Base-by-base conservation (phyloP, 2,797 vertebrate genomes). In the Molossus molossus region DNA sequence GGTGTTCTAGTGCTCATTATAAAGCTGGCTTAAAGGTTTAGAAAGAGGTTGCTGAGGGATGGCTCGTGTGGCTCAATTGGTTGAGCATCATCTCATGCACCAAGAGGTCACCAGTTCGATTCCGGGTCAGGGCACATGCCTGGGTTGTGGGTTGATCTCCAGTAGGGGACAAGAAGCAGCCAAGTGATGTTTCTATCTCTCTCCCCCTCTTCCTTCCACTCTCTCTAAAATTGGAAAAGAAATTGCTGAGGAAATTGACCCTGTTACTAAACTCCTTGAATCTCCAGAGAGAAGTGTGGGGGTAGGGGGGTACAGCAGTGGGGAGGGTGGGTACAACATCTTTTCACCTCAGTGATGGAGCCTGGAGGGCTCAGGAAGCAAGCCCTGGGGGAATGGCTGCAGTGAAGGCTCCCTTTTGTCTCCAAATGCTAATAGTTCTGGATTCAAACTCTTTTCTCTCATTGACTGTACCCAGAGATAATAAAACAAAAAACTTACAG, bases 401-500 rank as follows among this genome's bases (percentile, higher is more conserved):
- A 21, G 33, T 80, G 60, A 97, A 91, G 88, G 33, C 85, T 96
- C 80, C 69, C 96, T 96, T 98, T 98, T 97, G 97, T 97, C 95
- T 98, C 86, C 40, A 75, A 92, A 96, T 93, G 95, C 96, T 97
- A 97, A 97, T 97, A 96, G 97, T 97, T 96, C 96, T 96, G 94
- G 95, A 97, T 97, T 98, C 89, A 96, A 96, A 97, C 92, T 96
- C 97, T 95, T 98, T 97, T 98, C 87, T 97, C 53, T 96, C 69
- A 96, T 97, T 97, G 95, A 96, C 97, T 98, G 97, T 97, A 97
- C 97, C 91, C 93, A 87, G 87, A 95, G 92, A 96, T 90, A 95
- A 97, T 97, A 95, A 97, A 97, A 95, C 96, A 97, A 95, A 96
- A 98, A 97, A 82, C 83, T 57, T 97, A 97, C 97, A 98, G 97